Base-by-base conservation (phyloP, 1,140 invertebrate species). In the Hyles vespertilio region DNA sequence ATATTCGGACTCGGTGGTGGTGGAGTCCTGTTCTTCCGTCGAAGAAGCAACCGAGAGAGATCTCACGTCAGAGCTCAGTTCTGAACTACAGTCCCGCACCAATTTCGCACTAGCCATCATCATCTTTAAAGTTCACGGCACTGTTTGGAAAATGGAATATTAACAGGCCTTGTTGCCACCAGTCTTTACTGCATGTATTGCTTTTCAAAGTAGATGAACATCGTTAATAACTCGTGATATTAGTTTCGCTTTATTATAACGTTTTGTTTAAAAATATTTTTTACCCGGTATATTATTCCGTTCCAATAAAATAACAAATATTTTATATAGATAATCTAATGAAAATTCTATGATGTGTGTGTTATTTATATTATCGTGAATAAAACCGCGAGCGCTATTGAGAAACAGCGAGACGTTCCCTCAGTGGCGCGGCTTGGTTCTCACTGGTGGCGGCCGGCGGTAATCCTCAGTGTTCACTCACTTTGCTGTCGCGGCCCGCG, bases 21-120 rank as follows among this genome's bases (percentile, higher is more conserved):
- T 81, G 32, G 81, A 86, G 32, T 89, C 84, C 63, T 85, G 84
- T 51, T 87, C 84, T 69, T 89, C 89, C 6, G 82, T 89, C 8
- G 89, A 90, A 10, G 89, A 90, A 2, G 84, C 81, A 60, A 89
- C 81, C 40, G 88, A 89, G 49, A 90, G 72, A 32, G 86, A 89
- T 11, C 86, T 72, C 58, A 89, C 81, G 46, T 90, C 89, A 5
- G 86, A 86, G 57, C 87, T 87, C 49, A 89, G 72, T 51, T 90
- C 89, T 45, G 89, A 88, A 72, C 87, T 89, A 71, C 88, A 89
- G 63, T 90, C 87, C 65, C 89, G 69, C 72, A 90, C 81, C 74
- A 90, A 74, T 70, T 90, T 90, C 44, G 88, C 87, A 83, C 88
- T 90, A 60, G 88, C 88, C 88, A 90, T 90, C 88, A 90, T 89